These are phyloP conservation scores for Leucophenga montana DNA, from an alignment of 2,888 invertebrate genomes.

Conservation along the genomic window DNA sequence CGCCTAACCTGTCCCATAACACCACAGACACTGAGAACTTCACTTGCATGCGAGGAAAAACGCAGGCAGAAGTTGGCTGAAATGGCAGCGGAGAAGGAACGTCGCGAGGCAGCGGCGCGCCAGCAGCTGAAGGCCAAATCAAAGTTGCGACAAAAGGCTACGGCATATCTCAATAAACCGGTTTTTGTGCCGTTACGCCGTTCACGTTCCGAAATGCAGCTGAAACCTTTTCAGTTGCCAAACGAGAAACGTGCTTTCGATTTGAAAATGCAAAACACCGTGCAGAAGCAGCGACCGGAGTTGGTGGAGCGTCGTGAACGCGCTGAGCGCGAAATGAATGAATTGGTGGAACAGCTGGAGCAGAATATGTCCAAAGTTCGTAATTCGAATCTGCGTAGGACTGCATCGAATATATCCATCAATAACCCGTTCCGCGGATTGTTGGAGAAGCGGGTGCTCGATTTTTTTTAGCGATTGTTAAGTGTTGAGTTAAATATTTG, in stretches of 20 bases:
- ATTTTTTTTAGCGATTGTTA: slow-evolving; percentile 20
- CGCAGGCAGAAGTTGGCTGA: slow-evolving; percentile 37
- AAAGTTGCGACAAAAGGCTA: not conserved
- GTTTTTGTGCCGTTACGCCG: slow-evolving; percentile 21
- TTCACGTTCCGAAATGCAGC: not conserved
- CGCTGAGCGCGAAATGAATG: slow-evolving; percentile 33
- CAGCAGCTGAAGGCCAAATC: not conserved
- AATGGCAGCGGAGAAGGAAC: slow-evolving; percentile 3
- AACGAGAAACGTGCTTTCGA: slow-evolving; percentile 52
- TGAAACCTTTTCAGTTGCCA: slow-evolving; percentile 48
- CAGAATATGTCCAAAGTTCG: slow-evolving; percentile 49
- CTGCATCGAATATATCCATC: slow-evolving; percentile 21
- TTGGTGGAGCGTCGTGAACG: slow-evolving; percentile 33
- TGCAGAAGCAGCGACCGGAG: slow-evolving; percentile 44
- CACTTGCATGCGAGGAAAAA: slow-evolving; percentile 35
- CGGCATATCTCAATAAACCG: not conserved
- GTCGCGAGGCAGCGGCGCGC: not conserved
- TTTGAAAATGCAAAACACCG: slow-evolving; percentile 21
- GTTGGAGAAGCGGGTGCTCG: not conserved
- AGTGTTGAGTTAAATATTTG: not conserved
- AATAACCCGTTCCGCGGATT: slow-evolving; percentile 6
- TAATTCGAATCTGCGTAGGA: slow-evolving; percentile 44
- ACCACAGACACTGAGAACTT: slow-evolving; percentile 54
- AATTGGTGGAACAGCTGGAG: slow-evolving; percentile 44
- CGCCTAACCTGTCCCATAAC: slow-evolving; percentile 50